phyloP scores from a whole-genome alignment of 2,797 vertebrate species.

The Anabas testudineus region DNA sequence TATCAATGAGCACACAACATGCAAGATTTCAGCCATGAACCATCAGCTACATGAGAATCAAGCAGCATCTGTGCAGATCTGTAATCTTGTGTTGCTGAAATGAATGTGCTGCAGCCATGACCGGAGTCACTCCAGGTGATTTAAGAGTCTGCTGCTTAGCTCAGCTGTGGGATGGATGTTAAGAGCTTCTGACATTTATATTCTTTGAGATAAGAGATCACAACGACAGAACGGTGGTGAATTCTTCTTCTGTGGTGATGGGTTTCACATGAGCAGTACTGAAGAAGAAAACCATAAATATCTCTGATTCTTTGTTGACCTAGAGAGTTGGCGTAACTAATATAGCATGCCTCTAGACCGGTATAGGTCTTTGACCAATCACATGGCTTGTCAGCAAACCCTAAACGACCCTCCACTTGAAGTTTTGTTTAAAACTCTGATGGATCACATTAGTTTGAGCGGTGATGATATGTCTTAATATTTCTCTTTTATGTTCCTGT shows the following conservation, averaged over 20 bases:
- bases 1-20: slow-evolving; percentile 3
- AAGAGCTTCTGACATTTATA: neutral
- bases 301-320: slow-evolving; percentile 10
- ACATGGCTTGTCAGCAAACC: neutral
- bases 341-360: neutral
- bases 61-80: slow-evolving; percentile 25
- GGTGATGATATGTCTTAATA: neutral
- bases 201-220: neutral
- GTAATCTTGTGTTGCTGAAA: neutral
- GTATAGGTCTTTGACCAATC: neutral
- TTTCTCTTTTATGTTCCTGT: neutral
- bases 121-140: slow-evolving; percentile 7
- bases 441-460: neutral
- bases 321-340: slow-evolving; percentile 24
- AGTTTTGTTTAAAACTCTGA: neutral
- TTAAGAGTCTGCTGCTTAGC: neutral
- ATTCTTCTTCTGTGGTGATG: neutral
- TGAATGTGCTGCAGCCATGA: neutral
- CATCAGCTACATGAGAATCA: slow-evolving; percentile 17
- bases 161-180: neutral
- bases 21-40: neutral
- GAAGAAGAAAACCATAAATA: neutral
- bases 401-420: slow-evolving; percentile 1
- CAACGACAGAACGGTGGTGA: too few species aligned
- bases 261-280: neutral